Percentiles rank a stretch among this genome's conserved stretches.
phyloP scores from a whole-genome alignment of 2,113 vertebrate species.

The Chauna torquata region DNA sequence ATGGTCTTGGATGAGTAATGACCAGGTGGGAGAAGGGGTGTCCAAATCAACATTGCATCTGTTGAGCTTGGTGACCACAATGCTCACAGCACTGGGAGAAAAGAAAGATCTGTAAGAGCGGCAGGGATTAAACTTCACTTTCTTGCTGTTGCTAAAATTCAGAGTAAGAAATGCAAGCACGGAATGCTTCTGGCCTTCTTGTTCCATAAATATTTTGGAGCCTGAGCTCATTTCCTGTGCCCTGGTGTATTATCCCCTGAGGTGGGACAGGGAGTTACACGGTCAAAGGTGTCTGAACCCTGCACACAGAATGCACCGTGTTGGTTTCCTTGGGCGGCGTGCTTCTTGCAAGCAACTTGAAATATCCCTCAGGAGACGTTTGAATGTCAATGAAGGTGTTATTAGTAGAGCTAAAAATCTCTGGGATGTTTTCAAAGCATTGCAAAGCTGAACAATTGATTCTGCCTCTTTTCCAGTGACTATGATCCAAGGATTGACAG shows the following conservation, averaged over 20 bases:
- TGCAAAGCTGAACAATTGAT: neutral
- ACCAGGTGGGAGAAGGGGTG: neutral
- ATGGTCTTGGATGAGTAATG: neutral
- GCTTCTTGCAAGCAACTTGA: neutral
- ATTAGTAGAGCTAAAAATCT: neutral
- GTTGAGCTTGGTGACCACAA: neutral
- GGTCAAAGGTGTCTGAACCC: neutral
- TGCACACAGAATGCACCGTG: accelerated
- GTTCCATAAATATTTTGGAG: constrained; percentile 23
- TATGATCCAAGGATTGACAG: constrained; percentile 69
- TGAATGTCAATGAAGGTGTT: neutral
- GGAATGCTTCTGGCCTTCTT: neutral
- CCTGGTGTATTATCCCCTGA: neutral
- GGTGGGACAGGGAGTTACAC: neutral
- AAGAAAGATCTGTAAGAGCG: neutral
- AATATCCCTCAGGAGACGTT: neutral
- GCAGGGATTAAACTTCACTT: neutral
- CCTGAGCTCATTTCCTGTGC: constrained; percentile 19
- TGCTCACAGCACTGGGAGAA: neutral
- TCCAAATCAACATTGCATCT: neutral
- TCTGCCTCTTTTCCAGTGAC: constrained; percentile 70
- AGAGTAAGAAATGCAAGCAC: neutral
- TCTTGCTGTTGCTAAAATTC: neutral
- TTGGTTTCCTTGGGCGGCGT: neutral
- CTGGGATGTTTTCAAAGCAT: neutral